Evolutionary conservation across 2,888 invertebrate species (phyloP), one percentile per base, ranked within the genome.

Genomic region (Metalampra italica): DNA sequence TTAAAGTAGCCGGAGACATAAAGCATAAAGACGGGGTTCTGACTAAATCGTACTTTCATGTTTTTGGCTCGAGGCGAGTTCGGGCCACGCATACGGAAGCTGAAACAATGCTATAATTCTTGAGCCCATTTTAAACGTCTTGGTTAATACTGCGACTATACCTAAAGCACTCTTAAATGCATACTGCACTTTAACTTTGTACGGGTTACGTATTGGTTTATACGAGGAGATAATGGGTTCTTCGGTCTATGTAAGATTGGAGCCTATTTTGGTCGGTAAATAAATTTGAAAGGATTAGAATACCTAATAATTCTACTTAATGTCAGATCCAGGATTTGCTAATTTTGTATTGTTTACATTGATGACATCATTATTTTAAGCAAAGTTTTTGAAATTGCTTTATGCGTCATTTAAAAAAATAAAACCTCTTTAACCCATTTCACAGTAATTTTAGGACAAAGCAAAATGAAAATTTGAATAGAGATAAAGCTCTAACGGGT

Each of bases 11-110:
- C 45, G 47, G 51, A 56, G 59, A 68, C 62, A 63, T 62, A 70
- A 72, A 66, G 57, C 69, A 70, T 64, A 62, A 65, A 71, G 59
- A 59, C 57, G 59, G 51, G 45, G 57, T 57, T 62, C 52, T 59
- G 58, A 63, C 66, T 65, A 67, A 74, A 73, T 75, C 56, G 75
- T 66, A 71, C 66, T 75, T 74, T 68, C 70, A 62, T 75, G 75
- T 76, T 75, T 74, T 75, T 74, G 73, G 73, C 71, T 70, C 66
- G 63, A 57, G 55, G 60, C 64, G 61, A 60, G 60, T 64, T 63
- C 57, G 63, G 68, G 62, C 54, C 68, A 77, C 72, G 73, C 72
- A 73, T 68, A 63, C 75, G 75, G 77, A 78, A 77, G 69, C 62
- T 67, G 64, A 68, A 71, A 71, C 66, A 65, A 63, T 66, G 70